phyloP scores from a whole-genome alignment of 2,113 vertebrate genomes.

The Oceanodroma tethys region DNA sequence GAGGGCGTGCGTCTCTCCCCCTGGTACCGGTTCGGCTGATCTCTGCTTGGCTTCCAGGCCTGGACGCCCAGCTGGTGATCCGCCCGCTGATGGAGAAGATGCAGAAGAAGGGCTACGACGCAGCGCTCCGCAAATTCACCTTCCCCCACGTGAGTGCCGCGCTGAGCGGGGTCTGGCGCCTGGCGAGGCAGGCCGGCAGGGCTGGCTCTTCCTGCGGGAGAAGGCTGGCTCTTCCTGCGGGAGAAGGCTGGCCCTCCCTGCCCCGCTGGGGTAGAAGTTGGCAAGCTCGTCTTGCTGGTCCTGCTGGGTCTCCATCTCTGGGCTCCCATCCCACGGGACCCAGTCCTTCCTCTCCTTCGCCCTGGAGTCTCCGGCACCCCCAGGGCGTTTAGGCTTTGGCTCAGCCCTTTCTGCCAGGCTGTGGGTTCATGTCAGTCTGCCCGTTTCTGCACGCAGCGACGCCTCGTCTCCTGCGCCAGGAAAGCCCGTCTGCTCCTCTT shows the following conservation, averaged over 20 bases:
- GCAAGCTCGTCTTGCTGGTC: constrained; percentile 7
- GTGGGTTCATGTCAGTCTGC: not conserved
- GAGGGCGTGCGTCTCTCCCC: not conserved
- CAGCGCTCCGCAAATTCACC: constrained; percentile 79
- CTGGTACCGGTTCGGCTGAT: rapidly evolving
- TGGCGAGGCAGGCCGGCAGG: not conserved
- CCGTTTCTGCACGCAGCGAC: constrained; percentile 68
- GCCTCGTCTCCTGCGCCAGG: constrained; percentile 87
- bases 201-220: not conserved
- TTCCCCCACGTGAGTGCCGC: constrained; percentile 88
- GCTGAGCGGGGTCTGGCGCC: too few relatives aligned
- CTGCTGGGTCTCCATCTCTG: not conserved
- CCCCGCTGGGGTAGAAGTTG: not conserved
- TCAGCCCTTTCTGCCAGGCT: not conserved
- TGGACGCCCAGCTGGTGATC: constrained; percentile 90
- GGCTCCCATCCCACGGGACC: not conserved
- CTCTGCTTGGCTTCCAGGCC: constrained; percentile 69
- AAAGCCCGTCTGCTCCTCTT: constrained; percentile 88
- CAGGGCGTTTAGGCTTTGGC: rapidly evolving
- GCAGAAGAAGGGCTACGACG: constrained; percentile 79
- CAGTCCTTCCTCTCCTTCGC: not conserved
- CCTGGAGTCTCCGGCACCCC: not conserved
- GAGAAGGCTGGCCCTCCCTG: not conserved
- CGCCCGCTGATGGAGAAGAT: constrained; percentile 89
- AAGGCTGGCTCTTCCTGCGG: not conserved